Percentiles rank a stretch among this genome's conserved stretches.
These are phyloP conservation scores for Syncerus caffer DNA, from an alignment of 2,797 vertebrate genomes.

Conservation along the genomic window DNA sequence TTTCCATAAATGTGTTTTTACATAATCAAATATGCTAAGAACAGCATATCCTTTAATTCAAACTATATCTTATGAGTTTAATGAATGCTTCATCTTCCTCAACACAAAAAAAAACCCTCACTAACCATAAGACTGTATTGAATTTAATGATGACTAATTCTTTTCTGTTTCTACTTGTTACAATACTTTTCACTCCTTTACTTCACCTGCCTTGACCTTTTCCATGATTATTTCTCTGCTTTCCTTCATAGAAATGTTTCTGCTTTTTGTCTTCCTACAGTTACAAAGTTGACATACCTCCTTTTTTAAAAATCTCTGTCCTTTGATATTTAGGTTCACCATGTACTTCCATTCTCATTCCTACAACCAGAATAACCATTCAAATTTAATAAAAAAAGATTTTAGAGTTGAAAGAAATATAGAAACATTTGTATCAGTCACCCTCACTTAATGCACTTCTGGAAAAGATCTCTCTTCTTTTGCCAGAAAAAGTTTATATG, in stretches of 20 bases:
- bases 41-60: neutral
- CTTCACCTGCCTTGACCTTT: constrained; percentile 22
- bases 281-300: neutral
- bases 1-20: neutral
- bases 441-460: neutral
- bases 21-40: neutral
- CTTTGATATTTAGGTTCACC: neutral
- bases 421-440: neutral
- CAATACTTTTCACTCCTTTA: neutral
- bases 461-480: neutral
- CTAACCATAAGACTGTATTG: neutral
- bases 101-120: neutral
- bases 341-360: neutral
- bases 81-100: neutral
- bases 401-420: neutral
- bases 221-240: constrained; percentile 21
- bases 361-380: neutral
- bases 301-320: neutral
- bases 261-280: neutral
- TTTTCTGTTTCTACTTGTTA: neutral
- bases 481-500: neutral
- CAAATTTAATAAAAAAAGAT: neutral
- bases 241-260: neutral
- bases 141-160: neutral
- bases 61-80: neutral